Conservation (phyloP, 2,113 vertebrate species). For the Gasterosteus aculeatus region DNA sequence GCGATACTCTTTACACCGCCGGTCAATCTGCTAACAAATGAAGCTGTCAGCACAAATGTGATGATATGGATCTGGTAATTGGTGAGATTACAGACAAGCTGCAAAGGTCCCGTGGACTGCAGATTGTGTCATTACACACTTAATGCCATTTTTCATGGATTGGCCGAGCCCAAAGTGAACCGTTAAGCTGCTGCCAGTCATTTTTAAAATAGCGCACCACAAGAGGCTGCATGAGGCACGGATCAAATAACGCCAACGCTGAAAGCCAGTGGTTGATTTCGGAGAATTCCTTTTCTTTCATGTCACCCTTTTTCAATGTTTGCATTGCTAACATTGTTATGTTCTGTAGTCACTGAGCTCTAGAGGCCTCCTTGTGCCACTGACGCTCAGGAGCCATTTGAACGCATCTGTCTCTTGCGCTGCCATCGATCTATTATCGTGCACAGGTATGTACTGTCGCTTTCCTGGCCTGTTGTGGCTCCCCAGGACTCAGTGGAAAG, state of each 20-base stretch:
- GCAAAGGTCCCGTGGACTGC: constrained; percentile 18
- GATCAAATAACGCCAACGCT: constrained; percentile 23
- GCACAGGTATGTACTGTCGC: constrained; percentile 53
- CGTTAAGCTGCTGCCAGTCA: constrained; percentile 15
- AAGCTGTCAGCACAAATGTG: constrained; percentile 37
- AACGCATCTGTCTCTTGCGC: constrained; percentile 44
- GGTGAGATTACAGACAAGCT: constrained; percentile 36
- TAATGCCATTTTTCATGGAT: constrained; percentile 47
- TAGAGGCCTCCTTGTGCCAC: constrained; percentile 29
- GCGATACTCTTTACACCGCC: constrained; percentile 30
- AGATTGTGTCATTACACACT: constrained; percentile 40
- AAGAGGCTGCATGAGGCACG: constrained; percentile 3
- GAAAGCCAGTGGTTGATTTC: constrained; percentile 10
- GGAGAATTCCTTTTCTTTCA: neutral
- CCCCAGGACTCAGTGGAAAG: constrained; percentile 52
- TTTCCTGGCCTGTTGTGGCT: constrained; percentile 53
- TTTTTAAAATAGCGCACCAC: constrained; percentile 14
- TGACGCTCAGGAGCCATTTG: constrained; percentile 30
- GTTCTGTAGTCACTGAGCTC: constrained; percentile 37
- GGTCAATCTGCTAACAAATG: constrained; percentile 57
- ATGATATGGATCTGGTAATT: constrained; percentile 47
- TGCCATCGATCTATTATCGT: constrained; percentile 41
- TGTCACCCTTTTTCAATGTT: constrained; percentile 24
- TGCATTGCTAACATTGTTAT: constrained; percentile 45
- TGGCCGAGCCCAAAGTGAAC: constrained; percentile 24